These are phyloP conservation scores for Rhabdomys pumilio DNA, from an alignment of 2,797 vertebrate genomes.

Conservation along the genomic window DNA sequence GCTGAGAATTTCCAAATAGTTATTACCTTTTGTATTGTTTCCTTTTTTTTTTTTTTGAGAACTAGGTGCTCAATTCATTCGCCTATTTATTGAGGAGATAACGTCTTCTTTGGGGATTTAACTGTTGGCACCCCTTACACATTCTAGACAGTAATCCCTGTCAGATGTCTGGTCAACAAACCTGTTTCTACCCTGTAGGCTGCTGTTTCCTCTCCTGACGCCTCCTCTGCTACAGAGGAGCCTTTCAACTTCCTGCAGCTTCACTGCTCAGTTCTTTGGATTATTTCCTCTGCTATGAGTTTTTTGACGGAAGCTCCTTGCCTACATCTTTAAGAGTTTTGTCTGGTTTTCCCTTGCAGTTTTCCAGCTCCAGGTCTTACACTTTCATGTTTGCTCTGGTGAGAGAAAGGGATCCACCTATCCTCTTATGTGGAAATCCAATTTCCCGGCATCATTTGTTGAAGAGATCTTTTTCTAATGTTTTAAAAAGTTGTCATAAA, in stretches of 20 bases:
- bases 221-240: background rate
- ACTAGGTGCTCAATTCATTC: background rate
- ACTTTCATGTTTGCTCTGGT: background rate
- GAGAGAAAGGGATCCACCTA: background rate
- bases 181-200: background rate
- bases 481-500: background rate
- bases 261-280: background rate
- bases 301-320: background rate
- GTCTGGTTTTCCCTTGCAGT: background rate
- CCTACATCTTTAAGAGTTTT: background rate
- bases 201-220: background rate
- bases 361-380: background rate
- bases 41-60: background rate
- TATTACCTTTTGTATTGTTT: background rate
- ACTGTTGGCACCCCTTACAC: background rate
- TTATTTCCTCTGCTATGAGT: background rate
- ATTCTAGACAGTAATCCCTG: background rate
- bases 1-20: background rate
- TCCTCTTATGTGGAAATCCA: background rate
- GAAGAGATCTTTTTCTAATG: background rate
- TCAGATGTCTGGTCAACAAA: background rate
- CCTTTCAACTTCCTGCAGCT: background rate
- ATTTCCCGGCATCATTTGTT: background rate
- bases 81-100: background rate
- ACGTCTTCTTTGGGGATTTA: background rate